Percentiles rank a stretch among this genome's conserved stretches.
Conservation (phyloP, 2,797 vertebrate species). For the Channallabes apus region DNA sequence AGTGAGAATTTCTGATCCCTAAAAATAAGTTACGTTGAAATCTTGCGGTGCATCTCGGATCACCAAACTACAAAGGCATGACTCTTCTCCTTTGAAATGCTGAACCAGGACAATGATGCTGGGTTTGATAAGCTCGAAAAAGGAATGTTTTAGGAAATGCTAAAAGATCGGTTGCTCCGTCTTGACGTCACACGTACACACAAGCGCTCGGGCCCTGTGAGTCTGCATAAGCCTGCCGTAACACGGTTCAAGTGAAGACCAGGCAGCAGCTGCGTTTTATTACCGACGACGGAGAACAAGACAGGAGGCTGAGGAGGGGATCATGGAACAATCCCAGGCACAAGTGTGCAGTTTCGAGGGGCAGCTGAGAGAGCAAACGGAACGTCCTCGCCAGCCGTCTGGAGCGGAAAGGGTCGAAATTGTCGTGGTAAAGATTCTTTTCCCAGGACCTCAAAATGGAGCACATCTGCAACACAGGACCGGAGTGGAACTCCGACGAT, state of each 20-base stretch:
- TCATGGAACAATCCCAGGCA: conserved; percentile 7
- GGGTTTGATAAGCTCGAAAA: background rate
- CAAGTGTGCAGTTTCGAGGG: conserved; percentile 21
- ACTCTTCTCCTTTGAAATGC: conserved; percentile 4
- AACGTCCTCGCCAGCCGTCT: background rate
- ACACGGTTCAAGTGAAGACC: background rate
- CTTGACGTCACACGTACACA: background rate
- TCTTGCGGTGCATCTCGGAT: background rate
- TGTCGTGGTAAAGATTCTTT: background rate
- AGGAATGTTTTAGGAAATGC: background rate
- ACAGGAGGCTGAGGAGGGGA: background rate
- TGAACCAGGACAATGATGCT: background rate
- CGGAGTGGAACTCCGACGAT: background rate
- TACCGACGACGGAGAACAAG: background rate
- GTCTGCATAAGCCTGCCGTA: background rate
- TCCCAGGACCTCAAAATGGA: conserved; percentile 26
- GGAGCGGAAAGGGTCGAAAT: background rate
- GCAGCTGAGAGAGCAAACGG: conserved; percentile 1
- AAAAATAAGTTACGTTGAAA: background rate
- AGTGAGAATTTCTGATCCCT: background rate
- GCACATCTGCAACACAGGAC: conserved; percentile 9
- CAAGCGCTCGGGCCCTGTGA: background rate
- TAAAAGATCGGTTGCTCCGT: background rate
- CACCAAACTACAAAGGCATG: background rate
- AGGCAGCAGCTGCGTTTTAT: conserved; percentile 23